phyloP scores from a whole-genome alignment of 2,113 vertebrate species.

The Cyphomyrus discorhynchus region DNA sequence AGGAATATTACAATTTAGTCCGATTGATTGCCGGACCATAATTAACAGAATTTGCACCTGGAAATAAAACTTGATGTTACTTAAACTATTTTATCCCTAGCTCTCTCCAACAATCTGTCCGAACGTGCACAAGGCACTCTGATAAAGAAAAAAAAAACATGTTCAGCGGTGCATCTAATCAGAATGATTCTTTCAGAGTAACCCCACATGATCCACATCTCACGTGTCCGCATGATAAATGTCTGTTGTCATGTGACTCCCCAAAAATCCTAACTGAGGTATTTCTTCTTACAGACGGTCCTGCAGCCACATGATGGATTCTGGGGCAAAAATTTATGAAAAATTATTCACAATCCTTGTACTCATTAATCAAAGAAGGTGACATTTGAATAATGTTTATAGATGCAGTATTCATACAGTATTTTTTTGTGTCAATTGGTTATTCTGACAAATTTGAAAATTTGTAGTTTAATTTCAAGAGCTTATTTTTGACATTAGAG shows the following conservation, averaged over 20 bases:
- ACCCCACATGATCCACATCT: neutral
- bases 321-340: neutral
- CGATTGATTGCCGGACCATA: neutral
- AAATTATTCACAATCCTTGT: neutral
- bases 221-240: neutral
- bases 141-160: neutral
- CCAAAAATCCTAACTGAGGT: neutral
- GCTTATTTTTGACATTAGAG: neutral
- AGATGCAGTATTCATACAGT: neutral
- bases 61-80: neutral
- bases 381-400: neutral
- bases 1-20: neutral
- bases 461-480: neutral
- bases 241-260: neutral
- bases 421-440: neutral
- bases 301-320: neutral
- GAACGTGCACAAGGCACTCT: neutral
- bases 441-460: neutral
- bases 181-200: neutral
- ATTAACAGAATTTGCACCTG: neutral
- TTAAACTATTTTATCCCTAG: neutral
- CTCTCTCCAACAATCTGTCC: neutral
- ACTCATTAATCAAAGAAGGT: neutral
- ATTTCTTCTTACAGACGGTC: neutral
- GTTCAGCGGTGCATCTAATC: neutral